A percentile compares a stretch with the other conserved stretches of the same genome.
These are phyloP conservation scores for Monopterus albus DNA, from an alignment of 2,113 vertebrate species.

Conservation along the genomic window DNA sequence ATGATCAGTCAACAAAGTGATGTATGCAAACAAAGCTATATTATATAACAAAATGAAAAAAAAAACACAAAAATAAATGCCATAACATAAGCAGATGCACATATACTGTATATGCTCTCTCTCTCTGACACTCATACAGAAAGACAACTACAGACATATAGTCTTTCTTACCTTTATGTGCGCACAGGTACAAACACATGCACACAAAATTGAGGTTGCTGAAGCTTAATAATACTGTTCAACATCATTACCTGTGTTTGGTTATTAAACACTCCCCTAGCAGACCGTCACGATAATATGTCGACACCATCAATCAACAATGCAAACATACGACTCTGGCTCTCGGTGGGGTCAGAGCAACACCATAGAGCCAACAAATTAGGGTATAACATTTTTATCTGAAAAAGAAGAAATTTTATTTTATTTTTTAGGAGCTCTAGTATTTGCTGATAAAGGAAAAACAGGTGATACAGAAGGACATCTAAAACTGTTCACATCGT, in stretches of 20 bases:
- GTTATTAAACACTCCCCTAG: constrained; percentile 68
- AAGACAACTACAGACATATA: neutral
- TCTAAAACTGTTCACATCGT: neutral
- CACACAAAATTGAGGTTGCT: constrained; percentile 16
- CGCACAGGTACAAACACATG: neutral
- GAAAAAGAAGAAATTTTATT: neutral
- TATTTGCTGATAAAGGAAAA: neutral
- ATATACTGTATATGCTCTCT: too few relatives aligned
- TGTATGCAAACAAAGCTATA: constrained; percentile 20
- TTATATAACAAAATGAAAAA: constrained; percentile 20
- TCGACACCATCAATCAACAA: constrained; percentile 58
- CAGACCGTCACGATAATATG: constrained; percentile 57
- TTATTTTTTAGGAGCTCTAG: neutral
- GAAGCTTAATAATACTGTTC: constrained; percentile 57
- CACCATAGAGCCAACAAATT: neutral
- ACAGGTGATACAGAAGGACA: neutral
- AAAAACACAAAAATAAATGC: too few relatives aligned
- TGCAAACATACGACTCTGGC: constrained; percentile 28
- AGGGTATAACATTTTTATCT: too few relatives aligned
- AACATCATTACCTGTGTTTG: constrained; percentile 63
- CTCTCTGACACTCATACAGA: neutral
- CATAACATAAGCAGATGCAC: too few relatives aligned
- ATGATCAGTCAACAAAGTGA: neutral
- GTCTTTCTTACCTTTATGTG: too few relatives aligned
- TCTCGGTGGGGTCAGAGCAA: constrained; percentile 19